Evolutionary conservation across 2,888 invertebrate genomes (phyloP), one percentile per base, ranked within the genome.

Genomic region (Cyaniris semiargus): DNA sequence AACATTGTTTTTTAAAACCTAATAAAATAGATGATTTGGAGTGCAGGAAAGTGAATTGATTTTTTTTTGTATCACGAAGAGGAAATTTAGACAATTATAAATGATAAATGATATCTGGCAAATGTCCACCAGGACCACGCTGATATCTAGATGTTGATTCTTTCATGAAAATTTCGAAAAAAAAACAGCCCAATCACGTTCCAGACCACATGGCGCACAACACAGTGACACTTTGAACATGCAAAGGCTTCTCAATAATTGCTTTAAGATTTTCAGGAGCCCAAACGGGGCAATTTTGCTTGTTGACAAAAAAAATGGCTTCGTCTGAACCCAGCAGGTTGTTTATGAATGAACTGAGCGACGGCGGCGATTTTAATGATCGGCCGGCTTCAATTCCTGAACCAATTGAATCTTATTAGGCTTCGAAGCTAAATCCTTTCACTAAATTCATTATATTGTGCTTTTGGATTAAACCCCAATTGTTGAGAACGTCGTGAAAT

Each of bases 251-350:
- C 58, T 79, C 77, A 78, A 77, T 44, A 76, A 77, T 70, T 44
- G 44, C 70, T 76, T 34, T 27, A 56, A 77, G 76, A 75, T 80
- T 78, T 80, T 78, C 77, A 21, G 21, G 18, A 58, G 44, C 77
- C 78, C 78, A 80, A 80, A 79, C 78, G 76, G 74, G 78, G 71
- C 78, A 78, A 78, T 79, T 79, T 60, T 76, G 77, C 72, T 58
- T 78, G 56, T 78, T 38, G 34, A 48, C 23, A 79, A 70, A 34
- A 58, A 58, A 79, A 79, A 76, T 76, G 78, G 71, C 70, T 58
- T 75, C 74, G 31, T 79, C 75, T 23, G 21, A 60, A 27, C 75
- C 60, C 77, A 76, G 72, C 53, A 18, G 53, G 18, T 53, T 53
- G 53, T 53, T 53, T 10, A 8, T 18, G 4, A 53, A 53, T 53